Evolutionary conservation across 2,888 invertebrate genomes (phyloP), one percentile per base, ranked within the genome.

Genomic region (Apoda limacodes): DNA sequence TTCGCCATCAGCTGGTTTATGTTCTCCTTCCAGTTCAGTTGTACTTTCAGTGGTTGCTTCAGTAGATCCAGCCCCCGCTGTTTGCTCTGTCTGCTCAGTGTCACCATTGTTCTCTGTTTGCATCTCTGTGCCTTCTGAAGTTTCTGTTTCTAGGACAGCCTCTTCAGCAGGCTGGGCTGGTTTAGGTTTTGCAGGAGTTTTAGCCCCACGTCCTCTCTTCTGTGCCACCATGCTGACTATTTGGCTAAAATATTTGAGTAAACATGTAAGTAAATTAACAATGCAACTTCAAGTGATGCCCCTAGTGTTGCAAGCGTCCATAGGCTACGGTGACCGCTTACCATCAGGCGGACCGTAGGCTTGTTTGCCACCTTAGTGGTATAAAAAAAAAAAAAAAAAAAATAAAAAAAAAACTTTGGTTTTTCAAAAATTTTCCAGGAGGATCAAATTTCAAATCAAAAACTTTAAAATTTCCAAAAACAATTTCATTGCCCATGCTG

Each of bases 161-260:
- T 67, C 71, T 51, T 26, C 20, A 3, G 39, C 34, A 14, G 43
- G 60, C 30, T 62, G 52, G 9, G 55, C 57, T 13, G 67, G 54
- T 46, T 74, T 72, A 1, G 67, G 60, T 44, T 71, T 74, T 15
- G 65, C 60, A 49, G 68, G 69, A 33, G 58, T 65, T 46, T 70
- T 74, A 21, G 71, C 78, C 26, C 78, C 78, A 37, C 80, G 78
- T 39, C 80, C 80, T 55, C 61, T 67, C 50, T 76, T 78, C 38
- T 66, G 72, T 32, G 80, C 76, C 37, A 80, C 80, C 80, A 80
- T 78, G 41, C 38, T 71, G 44, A 45, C 42, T 45, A 40, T 40
- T 46, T 32, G 35, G 38, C 36, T 42, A 38, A 31, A 43, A 34
- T 39, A 40, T 43, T 41, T 41, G 32, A 39, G 38, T 44, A 32